These are phyloP conservation scores for Enteromius radiatus DNA, from an alignment of 2,797 vertebrate genomes.

Conservation along the genomic window DNA sequence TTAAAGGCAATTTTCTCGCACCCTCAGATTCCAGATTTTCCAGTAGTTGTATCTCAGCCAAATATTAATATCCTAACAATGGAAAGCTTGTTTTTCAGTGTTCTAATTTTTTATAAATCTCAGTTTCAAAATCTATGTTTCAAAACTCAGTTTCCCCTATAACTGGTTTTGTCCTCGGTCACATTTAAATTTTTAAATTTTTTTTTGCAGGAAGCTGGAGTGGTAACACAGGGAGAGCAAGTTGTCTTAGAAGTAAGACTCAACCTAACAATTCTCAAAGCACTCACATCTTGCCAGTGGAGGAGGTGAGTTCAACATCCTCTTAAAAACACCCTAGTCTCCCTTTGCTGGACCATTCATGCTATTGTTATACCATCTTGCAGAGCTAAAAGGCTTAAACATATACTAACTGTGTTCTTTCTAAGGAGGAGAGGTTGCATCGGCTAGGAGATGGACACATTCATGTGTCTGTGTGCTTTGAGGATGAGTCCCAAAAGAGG, in stretches of 20 bases:
- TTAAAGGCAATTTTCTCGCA: too few relatives aligned
- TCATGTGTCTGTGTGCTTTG: conserved; percentile 60
- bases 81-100: too few relatives aligned
- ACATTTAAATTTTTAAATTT: not conserved
- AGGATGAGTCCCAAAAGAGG: conserved; percentile 71
- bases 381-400: not conserved
- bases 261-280: conserved; percentile 16
- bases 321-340: not conserved
- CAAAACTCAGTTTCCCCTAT: too few relatives aligned
- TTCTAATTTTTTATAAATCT: too few relatives aligned
- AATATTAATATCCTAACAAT: too few relatives aligned
- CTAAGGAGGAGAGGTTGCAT: conserved; percentile 73
- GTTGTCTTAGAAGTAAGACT: not conserved
- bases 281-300: conserved; percentile 38
- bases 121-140: too few relatives aligned
- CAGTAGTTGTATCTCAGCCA: too few relatives aligned
- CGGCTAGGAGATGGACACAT: conserved; percentile 64
- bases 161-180: too few relatives aligned
- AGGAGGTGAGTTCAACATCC: conserved; percentile 66
- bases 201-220: conserved; percentile 54
- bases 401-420: not conserved
- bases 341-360: not conserved
- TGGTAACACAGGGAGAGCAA: conserved; percentile 29
- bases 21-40: too few relatives aligned
- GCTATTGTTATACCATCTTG: not conserved